Evolutionary conservation across 1,140 invertebrate species (phyloP).

Genomic region (Phthorimaea operculella): DNA sequence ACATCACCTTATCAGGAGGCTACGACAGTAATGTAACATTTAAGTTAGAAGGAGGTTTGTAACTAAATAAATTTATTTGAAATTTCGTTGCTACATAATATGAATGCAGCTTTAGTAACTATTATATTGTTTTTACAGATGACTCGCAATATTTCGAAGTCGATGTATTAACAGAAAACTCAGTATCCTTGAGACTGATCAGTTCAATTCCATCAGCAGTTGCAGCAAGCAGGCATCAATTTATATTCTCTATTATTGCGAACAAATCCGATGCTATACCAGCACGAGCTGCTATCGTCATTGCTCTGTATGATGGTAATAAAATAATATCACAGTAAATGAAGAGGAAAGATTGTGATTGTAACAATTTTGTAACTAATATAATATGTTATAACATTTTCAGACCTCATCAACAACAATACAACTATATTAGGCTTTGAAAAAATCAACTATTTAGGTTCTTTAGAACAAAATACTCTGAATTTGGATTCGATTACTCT

Average conservation of each 20-base stretch:
- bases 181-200: not conserved
- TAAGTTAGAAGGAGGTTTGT: not conserved
- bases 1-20: not conserved
- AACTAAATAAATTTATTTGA: not conserved
- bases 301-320: not conserved
- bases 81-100: no score
- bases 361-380: no score
- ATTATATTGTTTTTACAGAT: not conserved
- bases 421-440: no score
- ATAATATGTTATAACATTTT: no score
- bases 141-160: not conserved
- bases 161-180: not conserved
- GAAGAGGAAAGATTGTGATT: no score
- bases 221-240: not conserved
- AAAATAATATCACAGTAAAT: no score
- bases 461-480: no score
- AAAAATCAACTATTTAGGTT: no score
- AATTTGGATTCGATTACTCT: no score
- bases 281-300: not conserved
- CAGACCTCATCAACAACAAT: no score
- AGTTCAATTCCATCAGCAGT: not conserved
- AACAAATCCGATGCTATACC: not conserved
- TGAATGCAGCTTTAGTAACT: not conserved
- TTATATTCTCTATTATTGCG: not conserved
- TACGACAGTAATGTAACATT: not conserved